Conservation (phyloP, 2,888 invertebrate species). For the Cataglyphis albicans region DNA sequence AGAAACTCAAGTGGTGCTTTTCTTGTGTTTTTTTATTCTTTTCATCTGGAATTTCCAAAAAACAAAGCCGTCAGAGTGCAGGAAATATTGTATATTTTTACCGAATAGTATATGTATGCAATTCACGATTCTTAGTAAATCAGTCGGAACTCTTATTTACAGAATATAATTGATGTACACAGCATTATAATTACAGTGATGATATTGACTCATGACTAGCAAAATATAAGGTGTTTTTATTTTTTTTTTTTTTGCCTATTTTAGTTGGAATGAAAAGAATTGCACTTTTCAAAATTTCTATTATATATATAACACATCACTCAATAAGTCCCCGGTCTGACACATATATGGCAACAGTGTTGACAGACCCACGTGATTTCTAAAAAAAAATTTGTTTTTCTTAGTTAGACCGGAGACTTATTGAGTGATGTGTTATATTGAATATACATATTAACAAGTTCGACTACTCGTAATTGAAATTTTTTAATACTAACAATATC, state of each 20-base stretch:
- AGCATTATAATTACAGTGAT: neutral
- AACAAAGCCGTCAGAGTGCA: neutral
- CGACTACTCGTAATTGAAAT: neutral
- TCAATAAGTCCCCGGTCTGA: no score
- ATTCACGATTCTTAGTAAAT: neutral
- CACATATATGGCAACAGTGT: no score
- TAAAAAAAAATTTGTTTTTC: no score
- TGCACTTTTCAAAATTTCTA: neutral
- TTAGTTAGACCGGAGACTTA: no score
- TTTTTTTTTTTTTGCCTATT: neutral
- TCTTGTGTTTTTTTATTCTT: neutral
- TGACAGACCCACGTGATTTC: no score
- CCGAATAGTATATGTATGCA: neutral
- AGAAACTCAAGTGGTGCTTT: constrained; percentile 43
- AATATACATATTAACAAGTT: neutral
- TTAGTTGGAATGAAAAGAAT: neutral
- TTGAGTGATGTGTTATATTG: no score
- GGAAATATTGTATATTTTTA: neutral
- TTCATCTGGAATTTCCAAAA: neutral
- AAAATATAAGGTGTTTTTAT: neutral
- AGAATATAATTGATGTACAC: neutral
- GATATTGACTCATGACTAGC: neutral
- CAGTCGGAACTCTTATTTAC: neutral
- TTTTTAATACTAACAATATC: neutral
- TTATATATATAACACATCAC: no score